Conservation (phyloP, 35 echinoderm and acorn worm species). For the Holothuria glaberrima region DNA sequence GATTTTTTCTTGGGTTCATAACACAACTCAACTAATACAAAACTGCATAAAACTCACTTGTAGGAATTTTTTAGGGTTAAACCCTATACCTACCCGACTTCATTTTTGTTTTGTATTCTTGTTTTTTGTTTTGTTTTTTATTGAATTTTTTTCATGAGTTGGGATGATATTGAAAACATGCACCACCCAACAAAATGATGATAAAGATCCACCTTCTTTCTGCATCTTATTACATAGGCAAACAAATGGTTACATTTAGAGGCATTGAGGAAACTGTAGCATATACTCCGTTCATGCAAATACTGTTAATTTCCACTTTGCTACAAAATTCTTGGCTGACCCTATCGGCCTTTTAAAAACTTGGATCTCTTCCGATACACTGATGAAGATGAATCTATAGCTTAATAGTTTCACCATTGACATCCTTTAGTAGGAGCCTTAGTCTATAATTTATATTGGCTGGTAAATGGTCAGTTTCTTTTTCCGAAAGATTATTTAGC, state of each 20-base stretch:
- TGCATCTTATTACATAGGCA: background rate
- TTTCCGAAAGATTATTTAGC: background rate
- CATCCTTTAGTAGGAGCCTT: background rate
- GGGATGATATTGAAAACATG: background rate
- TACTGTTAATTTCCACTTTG: background rate
- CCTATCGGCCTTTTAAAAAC: background rate
- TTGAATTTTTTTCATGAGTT: background rate
- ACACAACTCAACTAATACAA: too few species aligned
- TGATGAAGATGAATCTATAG: background rate
- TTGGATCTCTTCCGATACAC: background rate
- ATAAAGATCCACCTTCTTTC: background rate
- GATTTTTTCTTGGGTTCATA: too few species aligned
- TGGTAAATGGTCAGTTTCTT: background rate
- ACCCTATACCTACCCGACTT: too few species aligned
- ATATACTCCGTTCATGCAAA: constrained; percentile 39
- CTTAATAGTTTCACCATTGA: background rate
- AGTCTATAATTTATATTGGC: background rate
- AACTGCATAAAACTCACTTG: too few species aligned
- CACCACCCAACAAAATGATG: background rate
- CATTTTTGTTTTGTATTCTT: too few species aligned
- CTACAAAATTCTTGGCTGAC: too few species aligned
- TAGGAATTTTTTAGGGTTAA: too few species aligned
- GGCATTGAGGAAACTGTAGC: constrained; percentile 1
- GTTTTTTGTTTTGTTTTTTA: background rate
- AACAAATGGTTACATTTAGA: background rate